Percentiles rank a stretch among this genome's conserved stretches.
Evolutionary conservation across 2,797 vertebrate species (phyloP).

Genomic region (Antennarius maculatus): DNA sequence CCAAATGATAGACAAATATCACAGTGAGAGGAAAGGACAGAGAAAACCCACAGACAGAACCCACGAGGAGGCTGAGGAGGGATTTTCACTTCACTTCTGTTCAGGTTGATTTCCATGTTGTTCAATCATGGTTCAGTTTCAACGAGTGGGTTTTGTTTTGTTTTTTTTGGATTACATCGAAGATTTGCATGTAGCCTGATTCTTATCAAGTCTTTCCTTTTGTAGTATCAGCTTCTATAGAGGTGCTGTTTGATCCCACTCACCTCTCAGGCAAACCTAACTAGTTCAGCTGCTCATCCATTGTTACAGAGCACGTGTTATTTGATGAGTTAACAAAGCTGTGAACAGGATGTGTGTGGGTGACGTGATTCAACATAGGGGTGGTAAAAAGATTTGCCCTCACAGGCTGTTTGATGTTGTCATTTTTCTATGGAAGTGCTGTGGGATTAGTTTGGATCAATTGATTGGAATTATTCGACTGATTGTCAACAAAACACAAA

Average conservation of each 20-base stretch:
- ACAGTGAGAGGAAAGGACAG: constrained; percentile 54
- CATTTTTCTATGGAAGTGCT: constrained; percentile 4
- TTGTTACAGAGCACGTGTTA: constrained; percentile 31
- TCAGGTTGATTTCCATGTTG: constrained; percentile 26
- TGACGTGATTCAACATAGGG: constrained; percentile 50
- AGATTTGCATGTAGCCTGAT: constrained; percentile 5
- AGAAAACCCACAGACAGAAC: constrained; percentile 58
- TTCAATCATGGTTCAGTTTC: not conserved
- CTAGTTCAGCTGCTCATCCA: constrained; percentile 6
- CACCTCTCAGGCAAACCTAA: not conserved
- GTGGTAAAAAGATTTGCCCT: constrained; percentile 12
- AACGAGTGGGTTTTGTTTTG: not conserved
- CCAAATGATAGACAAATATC: constrained; percentile 1
- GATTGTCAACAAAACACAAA: constrained; percentile 79
- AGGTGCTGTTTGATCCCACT: not conserved
- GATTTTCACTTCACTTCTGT: constrained; percentile 70
- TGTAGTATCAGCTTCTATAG: not conserved
- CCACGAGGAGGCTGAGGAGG: constrained; percentile 37
- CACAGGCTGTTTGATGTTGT: not conserved
- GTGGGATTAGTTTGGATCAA: not conserved
- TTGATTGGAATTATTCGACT: constrained; percentile 2
- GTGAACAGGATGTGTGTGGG: constrained; percentile 42
- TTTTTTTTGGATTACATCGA: not conserved
- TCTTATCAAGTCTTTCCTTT: not conserved
- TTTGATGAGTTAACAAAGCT: constrained; percentile 31